Evolutionary conservation across 1,140 invertebrate genomes (phyloP).

Genomic region (Myzus persicae): DNA sequence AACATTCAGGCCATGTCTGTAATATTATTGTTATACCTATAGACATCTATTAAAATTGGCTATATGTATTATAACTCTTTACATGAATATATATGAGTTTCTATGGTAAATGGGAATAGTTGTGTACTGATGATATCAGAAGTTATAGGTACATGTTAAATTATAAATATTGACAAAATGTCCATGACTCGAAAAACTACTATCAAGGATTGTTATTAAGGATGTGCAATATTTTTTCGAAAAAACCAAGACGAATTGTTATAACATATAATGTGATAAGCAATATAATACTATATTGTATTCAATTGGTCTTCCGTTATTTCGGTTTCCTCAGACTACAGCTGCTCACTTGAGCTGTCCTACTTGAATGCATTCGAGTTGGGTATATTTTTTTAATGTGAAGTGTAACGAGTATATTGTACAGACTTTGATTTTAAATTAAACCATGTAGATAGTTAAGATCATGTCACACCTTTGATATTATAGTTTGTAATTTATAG

Average conservation of each 20-base stretch:
- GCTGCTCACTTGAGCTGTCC: background rate
- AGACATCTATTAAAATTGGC: background rate
- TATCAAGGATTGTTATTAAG: background rate
- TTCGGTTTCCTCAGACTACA: background rate
- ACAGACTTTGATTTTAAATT: background rate
- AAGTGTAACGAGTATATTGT: background rate
- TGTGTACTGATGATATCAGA: background rate
- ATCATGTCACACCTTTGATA: background rate
- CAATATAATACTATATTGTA: background rate
- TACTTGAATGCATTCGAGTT: background rate
- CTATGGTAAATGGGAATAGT: background rate
- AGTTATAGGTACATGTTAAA: background rate
- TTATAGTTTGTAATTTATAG: background rate
- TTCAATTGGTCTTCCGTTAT: background rate
- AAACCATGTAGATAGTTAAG: background rate
- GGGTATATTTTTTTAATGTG: background rate
- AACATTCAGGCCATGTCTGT: background rate
- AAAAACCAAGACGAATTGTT: background rate
- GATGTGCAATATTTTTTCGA: background rate
- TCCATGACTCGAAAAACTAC: background rate
- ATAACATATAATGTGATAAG: background rate
- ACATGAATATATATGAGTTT: background rate
- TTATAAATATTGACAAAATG: background rate
- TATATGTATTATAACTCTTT: background rate
- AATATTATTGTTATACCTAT: too few species aligned